These are phyloP conservation scores for Rousettus leschenaultii DNA, from an alignment of 2,113 vertebrate species.

Conservation along the genomic window DNA sequence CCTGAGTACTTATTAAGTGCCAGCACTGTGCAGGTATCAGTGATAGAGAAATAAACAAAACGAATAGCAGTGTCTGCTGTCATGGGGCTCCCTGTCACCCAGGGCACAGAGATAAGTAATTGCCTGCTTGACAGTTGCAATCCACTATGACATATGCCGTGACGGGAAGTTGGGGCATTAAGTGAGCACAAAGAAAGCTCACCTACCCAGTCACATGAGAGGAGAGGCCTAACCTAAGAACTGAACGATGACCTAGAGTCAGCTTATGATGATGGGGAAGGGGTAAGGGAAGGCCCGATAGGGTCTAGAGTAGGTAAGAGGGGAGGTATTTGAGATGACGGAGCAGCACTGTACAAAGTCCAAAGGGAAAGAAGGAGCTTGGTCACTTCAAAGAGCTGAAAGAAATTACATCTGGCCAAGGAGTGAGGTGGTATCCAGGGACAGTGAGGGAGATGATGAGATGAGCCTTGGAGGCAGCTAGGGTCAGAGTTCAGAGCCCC, in stretches of 20 bases:
- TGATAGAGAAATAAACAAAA: accelerated
- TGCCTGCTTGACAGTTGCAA: background rate
- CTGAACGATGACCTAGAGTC: no score
- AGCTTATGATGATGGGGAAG: accelerated
- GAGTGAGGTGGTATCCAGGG: background rate
- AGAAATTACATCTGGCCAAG: background rate
- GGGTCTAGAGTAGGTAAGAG: background rate
- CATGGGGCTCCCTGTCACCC: background rate
- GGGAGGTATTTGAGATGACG: background rate
- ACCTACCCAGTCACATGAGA: no score
- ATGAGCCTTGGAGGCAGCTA: background rate
- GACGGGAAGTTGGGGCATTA: accelerated
- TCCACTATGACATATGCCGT: background rate
- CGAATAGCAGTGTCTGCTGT: background rate
- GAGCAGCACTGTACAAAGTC: background rate
- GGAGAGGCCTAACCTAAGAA: background rate
- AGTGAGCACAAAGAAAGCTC: background rate
- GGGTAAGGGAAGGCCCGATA: no score
- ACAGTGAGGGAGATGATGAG: background rate
- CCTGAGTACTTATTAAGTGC: accelerated
- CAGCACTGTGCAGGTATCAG: background rate
- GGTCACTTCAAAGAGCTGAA: background rate
- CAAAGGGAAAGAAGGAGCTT: background rate
- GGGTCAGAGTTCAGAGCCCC: background rate
- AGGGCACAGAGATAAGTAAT: background rate